Evolutionary conservation across 2,113 vertebrate genomes (phyloP), one percentile per base, ranked within the genome.

Genomic region (Cyanoramphus novaezelandiae): DNA sequence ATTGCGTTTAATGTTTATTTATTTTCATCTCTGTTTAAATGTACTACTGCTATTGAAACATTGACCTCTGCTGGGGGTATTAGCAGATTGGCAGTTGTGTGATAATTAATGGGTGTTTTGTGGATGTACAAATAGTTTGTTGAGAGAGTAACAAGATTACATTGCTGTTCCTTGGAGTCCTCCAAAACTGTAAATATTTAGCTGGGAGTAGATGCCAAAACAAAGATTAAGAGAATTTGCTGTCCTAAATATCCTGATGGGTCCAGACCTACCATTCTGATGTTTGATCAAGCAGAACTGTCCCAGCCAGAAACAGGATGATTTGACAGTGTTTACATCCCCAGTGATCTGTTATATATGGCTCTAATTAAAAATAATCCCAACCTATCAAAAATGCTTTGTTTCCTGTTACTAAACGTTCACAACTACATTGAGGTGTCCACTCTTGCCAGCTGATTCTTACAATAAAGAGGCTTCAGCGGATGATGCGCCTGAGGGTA

Each of bases 141-240:
- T 72, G 47, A 81, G 52, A 68, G 69, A 82, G 43, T 9, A 52
- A 52, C 65, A 63, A 28, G 50, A 29, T 89, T 53, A 59, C 13
- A 18, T 63, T 84, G 70, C 35, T 59, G 0, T 86, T 84, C 74
- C 52, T 57, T 29, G 50, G 28, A 64, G 75, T 72, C 64, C 88
- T 86, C 50, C 62, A 94, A 33, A 67, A 49, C 25, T 52, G 69
- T 41, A 88, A 97, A 97, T 93, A 90, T 90, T 95, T 86, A 69
- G 75, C 75, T 94, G 81, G 67, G 52, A 64, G n/a, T 33, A 50
- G 76, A 85, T 77, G 64, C 72, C 75, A 81, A 82, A 87, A 14
- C 44, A 59, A 37, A 81, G 87, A 91, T 75, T 19, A 74, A 82
- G 76, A 55, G 59, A 65, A 86, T 93, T 62, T 88, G 31, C 90